Percentiles rank a stretch among this genome's conserved stretches.
These are phyloP conservation scores for Drosophila aff. DNA, from an alignment of 1,140 invertebrate genomes.

Conservation along the genomic window DNA sequence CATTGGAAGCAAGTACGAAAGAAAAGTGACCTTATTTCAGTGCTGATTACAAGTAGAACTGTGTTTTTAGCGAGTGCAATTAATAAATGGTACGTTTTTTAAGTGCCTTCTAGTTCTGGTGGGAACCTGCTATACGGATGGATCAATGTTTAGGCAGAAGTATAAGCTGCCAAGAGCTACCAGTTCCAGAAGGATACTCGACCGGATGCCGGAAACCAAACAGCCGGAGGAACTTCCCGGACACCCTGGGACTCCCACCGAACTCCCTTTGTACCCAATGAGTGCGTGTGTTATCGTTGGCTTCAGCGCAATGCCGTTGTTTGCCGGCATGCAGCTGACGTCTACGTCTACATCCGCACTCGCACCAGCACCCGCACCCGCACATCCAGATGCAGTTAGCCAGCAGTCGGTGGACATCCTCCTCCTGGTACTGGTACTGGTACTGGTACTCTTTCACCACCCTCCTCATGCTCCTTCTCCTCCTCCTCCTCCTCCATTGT, in stretches of 20 bases:
- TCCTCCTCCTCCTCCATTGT: neutral
- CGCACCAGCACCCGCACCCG: neutral
- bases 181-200: neutral
- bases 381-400: constrained; percentile 11
- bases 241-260: neutral
- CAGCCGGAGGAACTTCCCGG: neutral
- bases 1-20: neutral
- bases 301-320: constrained; percentile 35
- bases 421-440: neutral
- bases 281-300: constrained; percentile 18
- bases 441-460: neutral
- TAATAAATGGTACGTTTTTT: neutral
- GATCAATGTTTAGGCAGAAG: neutral
- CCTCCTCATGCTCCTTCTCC: neutral
- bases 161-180: neutral
- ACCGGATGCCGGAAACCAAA: neutral
- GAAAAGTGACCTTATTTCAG: neutral
- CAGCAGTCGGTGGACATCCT: neutral
- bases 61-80: neutral
- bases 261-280: neutral
- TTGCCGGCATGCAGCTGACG: constrained; percentile 28
- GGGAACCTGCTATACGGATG: no score
- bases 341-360: constrained; percentile 11
- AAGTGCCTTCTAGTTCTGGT: no score
- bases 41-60: neutral